Evolutionary conservation across 1,140 invertebrate species (phyloP), one percentile per base, ranked within the genome.

Genomic region (Agraylea sexmaculata): DNA sequence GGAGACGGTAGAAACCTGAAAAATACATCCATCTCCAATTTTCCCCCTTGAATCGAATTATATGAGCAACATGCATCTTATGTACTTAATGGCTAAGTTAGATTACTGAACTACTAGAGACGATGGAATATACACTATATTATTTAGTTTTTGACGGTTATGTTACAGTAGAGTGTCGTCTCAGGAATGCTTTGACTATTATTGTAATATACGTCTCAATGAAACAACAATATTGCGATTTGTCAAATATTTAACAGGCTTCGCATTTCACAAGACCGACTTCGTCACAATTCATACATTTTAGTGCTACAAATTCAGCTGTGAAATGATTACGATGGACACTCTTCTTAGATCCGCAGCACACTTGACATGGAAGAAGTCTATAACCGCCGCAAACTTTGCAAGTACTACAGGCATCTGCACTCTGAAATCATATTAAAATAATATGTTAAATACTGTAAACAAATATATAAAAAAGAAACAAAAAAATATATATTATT

Each of bases 261-360:
- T 80, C 78, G 63, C 91, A 96, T 45, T 78, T 75, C 3, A 94
- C 80, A 7, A 96, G 69, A 21, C 90, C 92, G 8, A 88, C 88
- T 66, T 93, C 88, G 55, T 95, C 87, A 66, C 92, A 96, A 53
- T 87, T 87, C 81, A 91, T 92, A 64, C 92, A 96, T 50, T 91
- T 90, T n/a, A 96, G 69, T 1, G 90, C 87, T 30, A 90, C 80
- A 56, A 94, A 90, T 66, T 93, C 87, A 11, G 86, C 77, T 0
- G 88, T 92, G 58, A 94, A 95, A 51, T 92, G 80, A 63, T 95
- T 94, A 44, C 90, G 71, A 58, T 91, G 85, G 2, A 89, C 76
- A 4, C 87, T 93, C 64, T 93, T 94, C 69, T 95, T 95, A 55
- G 87, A 92, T 4, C 91, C 91, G 55, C 86, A 90, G 69, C 91